Percentiles rank a stretch among this genome's conserved stretches.
Conservation (phyloP, 2,113 vertebrate species). For the Mandrillus leucophaeus region DNA sequence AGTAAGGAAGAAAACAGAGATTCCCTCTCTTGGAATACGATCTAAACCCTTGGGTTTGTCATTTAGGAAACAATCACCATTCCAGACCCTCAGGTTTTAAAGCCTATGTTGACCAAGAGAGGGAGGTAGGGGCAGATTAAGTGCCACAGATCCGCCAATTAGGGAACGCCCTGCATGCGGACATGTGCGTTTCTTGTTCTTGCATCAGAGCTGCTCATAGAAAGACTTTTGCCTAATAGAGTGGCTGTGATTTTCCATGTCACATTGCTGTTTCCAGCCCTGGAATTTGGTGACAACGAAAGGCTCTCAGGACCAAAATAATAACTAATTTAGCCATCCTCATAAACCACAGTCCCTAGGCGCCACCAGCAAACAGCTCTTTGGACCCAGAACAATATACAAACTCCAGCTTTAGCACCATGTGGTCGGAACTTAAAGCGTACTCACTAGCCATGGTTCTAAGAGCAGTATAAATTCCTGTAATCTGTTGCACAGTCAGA, state of each 20-base stretch:
- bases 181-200: fast-evolving
- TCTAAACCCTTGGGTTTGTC: not conserved
- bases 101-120: not conserved
- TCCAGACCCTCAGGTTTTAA: not conserved
- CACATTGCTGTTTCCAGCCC: not conserved
- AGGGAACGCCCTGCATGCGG: not conserved
- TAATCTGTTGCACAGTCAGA: not conserved
- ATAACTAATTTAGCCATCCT: not conserved
- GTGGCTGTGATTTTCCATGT: not conserved
- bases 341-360: not conserved
- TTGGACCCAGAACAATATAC: not conserved
- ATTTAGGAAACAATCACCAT: not conserved
- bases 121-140: not conserved
- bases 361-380: not conserved
- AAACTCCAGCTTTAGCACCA: not conserved
- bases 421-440: not conserved
- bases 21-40: not conserved
- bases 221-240: not conserved
- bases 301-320: not conserved
- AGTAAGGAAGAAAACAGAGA: not conserved
- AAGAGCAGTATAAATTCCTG: not conserved
- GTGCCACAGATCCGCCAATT: not conserved
- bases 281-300: not conserved
- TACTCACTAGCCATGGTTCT: not conserved
- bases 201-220: not conserved